Conservation (phyloP, 2,797 vertebrate species). For the Leuciscus waleckii region DNA sequence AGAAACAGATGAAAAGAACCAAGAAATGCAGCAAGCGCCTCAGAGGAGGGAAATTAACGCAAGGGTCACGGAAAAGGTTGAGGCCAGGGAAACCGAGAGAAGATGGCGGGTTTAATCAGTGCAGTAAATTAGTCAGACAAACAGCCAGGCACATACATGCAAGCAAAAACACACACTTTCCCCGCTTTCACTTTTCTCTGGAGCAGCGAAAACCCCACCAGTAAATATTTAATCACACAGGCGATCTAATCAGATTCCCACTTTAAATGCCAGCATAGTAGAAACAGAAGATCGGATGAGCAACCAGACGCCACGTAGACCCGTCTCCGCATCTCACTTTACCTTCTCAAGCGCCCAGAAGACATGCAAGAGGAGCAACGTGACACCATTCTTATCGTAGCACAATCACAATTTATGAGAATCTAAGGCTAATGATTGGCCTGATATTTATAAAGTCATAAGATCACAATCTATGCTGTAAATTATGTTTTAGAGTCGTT, state of each 20-base stretch:
- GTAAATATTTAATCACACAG: conserved; percentile 58
- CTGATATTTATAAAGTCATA: neutral
- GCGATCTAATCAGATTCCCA: conserved; percentile 48
- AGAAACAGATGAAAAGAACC: neutral
- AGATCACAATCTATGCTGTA: neutral
- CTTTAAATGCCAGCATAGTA: conserved; percentile 48
- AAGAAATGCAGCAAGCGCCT: neutral
- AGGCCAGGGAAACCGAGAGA: neutral
- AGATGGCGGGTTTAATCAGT: conserved; percentile 7
- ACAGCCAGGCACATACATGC: neutral
- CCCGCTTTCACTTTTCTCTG: conserved; percentile 2
- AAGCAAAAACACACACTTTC: neutral
- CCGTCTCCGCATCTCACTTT: neutral
- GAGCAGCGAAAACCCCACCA: conserved; percentile 8
- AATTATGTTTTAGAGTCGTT: neutral
- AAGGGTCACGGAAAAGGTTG: conserved; percentile 19
- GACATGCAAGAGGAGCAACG: neutral
- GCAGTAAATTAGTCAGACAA: conserved; percentile 25
- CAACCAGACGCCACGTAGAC: neutral
- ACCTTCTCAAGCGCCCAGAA: conserved; percentile 5
- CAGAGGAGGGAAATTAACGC: neutral
- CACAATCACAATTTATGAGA: neutral
- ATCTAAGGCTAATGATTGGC: neutral
- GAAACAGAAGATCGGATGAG: neutral
- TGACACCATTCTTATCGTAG: fast-evolving